These are phyloP conservation scores for Eupeodes luniger DNA, from an alignment of 2,888 invertebrate species.

Conservation along the genomic window DNA sequence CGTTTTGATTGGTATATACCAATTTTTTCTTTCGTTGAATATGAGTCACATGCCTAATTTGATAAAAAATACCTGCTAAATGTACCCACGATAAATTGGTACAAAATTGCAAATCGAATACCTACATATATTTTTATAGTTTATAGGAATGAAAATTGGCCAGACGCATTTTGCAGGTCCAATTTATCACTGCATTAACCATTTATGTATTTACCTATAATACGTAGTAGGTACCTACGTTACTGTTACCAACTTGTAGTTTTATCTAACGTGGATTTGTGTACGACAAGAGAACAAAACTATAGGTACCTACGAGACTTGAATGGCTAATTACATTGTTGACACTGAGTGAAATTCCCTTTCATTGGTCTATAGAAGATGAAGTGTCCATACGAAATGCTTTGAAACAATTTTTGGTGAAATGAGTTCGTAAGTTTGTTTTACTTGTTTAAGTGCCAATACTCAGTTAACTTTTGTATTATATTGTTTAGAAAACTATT, in stretches of 20 bases:
- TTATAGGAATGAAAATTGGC: constrained; percentile 37
- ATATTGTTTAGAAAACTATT: background rate
- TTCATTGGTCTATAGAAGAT: constrained; percentile 38
- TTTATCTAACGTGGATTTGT: background rate
- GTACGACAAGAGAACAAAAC: background rate
- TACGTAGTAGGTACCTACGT: background rate
- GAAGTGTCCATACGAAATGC: constrained; percentile 7
- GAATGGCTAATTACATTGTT: constrained; percentile 42
- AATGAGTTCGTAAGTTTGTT: constrained; percentile 54
- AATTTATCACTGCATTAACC: constrained; percentile 37
- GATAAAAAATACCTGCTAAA: constrained; percentile 44
- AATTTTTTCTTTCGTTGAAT: constrained; percentile 10
- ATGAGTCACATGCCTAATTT: constrained; percentile 9
- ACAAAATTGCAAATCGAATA: background rate
- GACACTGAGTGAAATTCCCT: constrained; percentile 60
- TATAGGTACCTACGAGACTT: background rate
- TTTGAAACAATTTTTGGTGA: constrained; percentile 43
- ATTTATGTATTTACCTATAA: constrained; percentile 33
- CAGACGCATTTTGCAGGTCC: constrained; percentile 20
- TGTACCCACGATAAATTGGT: constrained; percentile 4
- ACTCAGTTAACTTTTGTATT: background rate
- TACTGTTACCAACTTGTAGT: background rate
- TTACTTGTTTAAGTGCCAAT: constrained; percentile 39
- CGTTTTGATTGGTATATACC: background rate
- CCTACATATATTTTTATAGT: background rate